Base-by-base conservation (phyloP, 2,888 invertebrate genomes). In the Epinotia demarniana region DNA sequence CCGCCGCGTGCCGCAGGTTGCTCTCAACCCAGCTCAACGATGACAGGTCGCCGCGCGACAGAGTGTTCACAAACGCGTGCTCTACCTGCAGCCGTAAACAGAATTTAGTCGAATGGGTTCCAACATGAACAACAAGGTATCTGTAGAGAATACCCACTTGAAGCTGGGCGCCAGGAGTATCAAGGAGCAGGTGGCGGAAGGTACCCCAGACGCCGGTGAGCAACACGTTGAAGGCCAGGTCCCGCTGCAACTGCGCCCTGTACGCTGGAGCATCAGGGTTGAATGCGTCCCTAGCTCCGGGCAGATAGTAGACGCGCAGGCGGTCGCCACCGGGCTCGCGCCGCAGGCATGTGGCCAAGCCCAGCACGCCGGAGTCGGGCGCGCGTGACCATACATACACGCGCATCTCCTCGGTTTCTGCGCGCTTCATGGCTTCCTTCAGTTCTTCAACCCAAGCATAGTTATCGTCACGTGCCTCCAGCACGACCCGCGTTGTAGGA, bases 1-100 rank as follows among this genome's bases (percentile, higher is more conserved):
- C 49, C 39, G 75, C 77, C 96, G 95, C 86, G 82, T 80, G 81
- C 1, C 88, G 85, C 87, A 91, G 83, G 78, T 89, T 69, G 97
- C 97, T 73, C 98, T 98, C 94, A 98, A 99, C 86, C 99, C 98
- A 99, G 98, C 99, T 84, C 96, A 96, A 81, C 98, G 95, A 99
- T 19, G 99, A 96, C 80, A 99, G 95, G 93, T 99, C 99, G 73
- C 99, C 99, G 86, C 99, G 96, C n/a, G 96, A 97, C 81, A 98
- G 89, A 1, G 98, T 97, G 92, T 99, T 99, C 68, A 99, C 97
- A 91, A 98, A 99, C 16, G 99, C 99, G 92, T 99, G 98, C 87
- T 98, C 97, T 73, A 98, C 97, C 88, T 96, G 95, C 8, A 12
- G 12, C 3, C 16, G 9, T 2, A 39, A 60, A 49, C 13, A 23